Evolutionary conservation across 1,140 invertebrate species (phyloP).

Genomic region (Pseudomyrmex concolor): DNA sequence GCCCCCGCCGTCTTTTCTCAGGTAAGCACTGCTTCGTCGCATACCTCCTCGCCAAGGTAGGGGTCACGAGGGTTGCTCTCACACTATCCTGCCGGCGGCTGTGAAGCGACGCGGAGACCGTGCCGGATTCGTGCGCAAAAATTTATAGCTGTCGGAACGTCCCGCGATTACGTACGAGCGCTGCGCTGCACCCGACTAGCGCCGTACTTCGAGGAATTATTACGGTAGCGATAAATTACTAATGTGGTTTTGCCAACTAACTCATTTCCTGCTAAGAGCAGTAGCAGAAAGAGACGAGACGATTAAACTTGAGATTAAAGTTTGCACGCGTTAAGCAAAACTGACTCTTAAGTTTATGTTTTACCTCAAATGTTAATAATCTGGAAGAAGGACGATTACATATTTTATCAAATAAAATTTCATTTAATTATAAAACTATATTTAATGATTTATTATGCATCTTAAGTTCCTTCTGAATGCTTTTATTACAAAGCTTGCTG

Average conservation of each 20-base stretch:
- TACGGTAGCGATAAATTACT: conserved; percentile 41
- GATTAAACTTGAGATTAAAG: conserved; percentile 33
- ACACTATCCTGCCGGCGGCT: conserved; percentile 8
- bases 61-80: conserved; percentile 22
- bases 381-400: background rate
- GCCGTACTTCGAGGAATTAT: conserved; percentile 23
- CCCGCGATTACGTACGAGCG: conserved; percentile 31
- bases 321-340: background rate
- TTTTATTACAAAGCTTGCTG: no score
- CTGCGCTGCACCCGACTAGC: background rate
- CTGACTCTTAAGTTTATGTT: background rate
- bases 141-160: conserved; percentile 29
- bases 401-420: background rate
- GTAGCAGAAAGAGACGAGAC: background rate
- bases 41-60: conserved; percentile 1
- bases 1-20: conserved; percentile 86
- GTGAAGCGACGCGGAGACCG: background rate
- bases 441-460: no score
- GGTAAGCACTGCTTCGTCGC: conserved; percentile 71
- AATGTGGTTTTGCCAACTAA: conserved; percentile 6
- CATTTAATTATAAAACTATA: no score
- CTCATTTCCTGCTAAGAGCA: conserved; percentile 1
- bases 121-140: conserved; percentile 21
- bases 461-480: no score
- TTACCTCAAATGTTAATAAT: no score